Evolutionary conservation across 1,140 invertebrate species (phyloP).

Genomic region (Heliothis virescens): DNA sequence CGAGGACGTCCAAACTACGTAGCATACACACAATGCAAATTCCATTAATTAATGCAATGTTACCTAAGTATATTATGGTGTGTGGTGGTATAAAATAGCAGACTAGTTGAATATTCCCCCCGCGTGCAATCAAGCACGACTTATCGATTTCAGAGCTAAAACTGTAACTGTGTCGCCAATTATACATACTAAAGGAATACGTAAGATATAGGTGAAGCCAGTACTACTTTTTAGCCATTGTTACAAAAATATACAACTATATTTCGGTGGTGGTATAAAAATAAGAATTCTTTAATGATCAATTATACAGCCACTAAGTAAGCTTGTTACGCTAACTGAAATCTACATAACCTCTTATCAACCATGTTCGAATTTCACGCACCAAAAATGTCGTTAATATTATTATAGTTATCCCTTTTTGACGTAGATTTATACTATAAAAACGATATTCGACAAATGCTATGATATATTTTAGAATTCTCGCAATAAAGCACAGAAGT

Average conservation of each 20-base stretch:
- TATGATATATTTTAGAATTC: neutral
- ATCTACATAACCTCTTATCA: neutral
- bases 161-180: constrained; percentile 76
- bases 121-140: constrained; percentile 75
- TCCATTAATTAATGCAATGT: constrained; percentile 61
- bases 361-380: constrained; percentile 1
- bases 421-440: neutral
- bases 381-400: neutral
- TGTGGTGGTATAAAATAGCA: constrained; percentile 58
- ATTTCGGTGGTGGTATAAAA: neutral
- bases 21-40: constrained; percentile 55
- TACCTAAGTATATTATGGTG: constrained; percentile 26
- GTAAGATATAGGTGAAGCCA: constrained; percentile 44
- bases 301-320: constrained; percentile 6
- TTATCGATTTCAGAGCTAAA: constrained; percentile 75
- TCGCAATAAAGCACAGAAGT: neutral
- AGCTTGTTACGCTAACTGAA: neutral
- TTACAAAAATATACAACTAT: too few relatives aligned
- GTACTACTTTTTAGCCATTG: neutral
- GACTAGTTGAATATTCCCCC: constrained; percentile 66
- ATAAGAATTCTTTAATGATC: neutral
- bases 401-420: constrained; percentile 3
- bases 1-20: constrained; percentile 9
- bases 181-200: constrained; percentile 66
- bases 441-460: constrained; percentile 3